Base-by-base conservation (phyloP, 1,140 invertebrate genomes). In the Sarcophaga peregrina region DNA sequence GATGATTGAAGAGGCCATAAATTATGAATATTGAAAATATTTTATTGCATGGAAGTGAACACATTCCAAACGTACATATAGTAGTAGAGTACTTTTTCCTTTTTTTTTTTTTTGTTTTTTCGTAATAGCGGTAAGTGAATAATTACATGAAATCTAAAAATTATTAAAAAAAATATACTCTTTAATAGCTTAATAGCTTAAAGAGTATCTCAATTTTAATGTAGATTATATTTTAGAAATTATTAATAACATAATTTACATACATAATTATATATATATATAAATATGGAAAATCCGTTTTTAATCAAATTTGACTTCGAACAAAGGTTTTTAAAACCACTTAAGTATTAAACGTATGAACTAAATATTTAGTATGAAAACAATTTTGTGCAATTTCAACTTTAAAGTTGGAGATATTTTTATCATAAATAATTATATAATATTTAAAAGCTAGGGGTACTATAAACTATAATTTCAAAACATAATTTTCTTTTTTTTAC, bases 381-480 rank as follows among this genome's bases (percentile, higher is more conserved):
- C 50, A 81, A 25, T 68, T 74, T 47, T 78, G 83, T 83, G 83
- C 83, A 83, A 83, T 83, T 83, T 82, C 83, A 83, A 83, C 80
- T 62, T 46, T 52, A 75, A 83, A 75, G 80, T 82, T 83, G 80
- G 11, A 78, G n/a, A 78, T 78, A 78, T 52, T 52, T 52, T 78
- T 72, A 72, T 72, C 37, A 72, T 9, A 5, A 6, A 25, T 72
- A 72, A 20, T 25, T 10, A 7, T 72, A 72, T 3, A 37, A 8
- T 72, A 20, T 25, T 17, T 25, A 72, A 13, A 62, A 62, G n/a
- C 58, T 62, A n/a, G 20, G 58, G 0, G 1, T 15, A 62, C 15
- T 62, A 62, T n/a, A 17, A 62, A 62, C 7, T n/a, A 13, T n/a
- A 15, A 15, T 7, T n/a, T 15, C 7, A 62, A 62, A 62, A 62